phyloP scores from a whole-genome alignment of 2,113 vertebrate species.

The Athene noctua region DNA sequence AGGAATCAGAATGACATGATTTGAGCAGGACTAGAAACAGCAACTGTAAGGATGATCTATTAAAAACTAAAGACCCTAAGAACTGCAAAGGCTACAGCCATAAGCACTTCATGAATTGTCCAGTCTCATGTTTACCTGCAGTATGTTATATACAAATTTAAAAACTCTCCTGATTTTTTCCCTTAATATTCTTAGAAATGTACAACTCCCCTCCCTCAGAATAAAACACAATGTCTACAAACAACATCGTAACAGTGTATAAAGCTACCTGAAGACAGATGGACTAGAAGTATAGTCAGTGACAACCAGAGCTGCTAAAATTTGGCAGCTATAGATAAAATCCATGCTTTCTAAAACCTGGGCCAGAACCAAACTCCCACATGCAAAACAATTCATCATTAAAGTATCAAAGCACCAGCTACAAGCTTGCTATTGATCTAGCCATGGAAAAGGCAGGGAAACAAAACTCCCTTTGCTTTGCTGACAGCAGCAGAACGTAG shows the following conservation, averaged over 20 bases:
- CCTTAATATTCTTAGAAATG: not conserved
- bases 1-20: not conserved
- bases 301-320: not conserved
- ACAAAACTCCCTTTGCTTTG: not conserved
- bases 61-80: not conserved
- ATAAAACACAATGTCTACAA: not conserved
- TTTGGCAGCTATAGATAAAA: not conserved
- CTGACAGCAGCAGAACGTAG: not conserved
- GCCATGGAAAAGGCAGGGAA: not conserved
- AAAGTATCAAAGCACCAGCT: not conserved
- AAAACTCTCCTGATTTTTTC: not conserved
- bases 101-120: not conserved
- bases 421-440: not conserved
- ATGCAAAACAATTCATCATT: not conserved
- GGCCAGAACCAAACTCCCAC: not conserved
- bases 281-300: not conserved
- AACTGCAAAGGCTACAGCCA: not conserved
- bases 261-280: not conserved
- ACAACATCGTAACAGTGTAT: not conserved
- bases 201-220: not conserved
- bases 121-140: not conserved
- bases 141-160: not conserved
- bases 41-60: not conserved
- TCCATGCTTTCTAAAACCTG: not conserved
- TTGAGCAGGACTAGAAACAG: not conserved